These are phyloP conservation scores for Apamea monoglypha DNA, from an alignment of 2,888 invertebrate species.

Conservation along the genomic window DNA sequence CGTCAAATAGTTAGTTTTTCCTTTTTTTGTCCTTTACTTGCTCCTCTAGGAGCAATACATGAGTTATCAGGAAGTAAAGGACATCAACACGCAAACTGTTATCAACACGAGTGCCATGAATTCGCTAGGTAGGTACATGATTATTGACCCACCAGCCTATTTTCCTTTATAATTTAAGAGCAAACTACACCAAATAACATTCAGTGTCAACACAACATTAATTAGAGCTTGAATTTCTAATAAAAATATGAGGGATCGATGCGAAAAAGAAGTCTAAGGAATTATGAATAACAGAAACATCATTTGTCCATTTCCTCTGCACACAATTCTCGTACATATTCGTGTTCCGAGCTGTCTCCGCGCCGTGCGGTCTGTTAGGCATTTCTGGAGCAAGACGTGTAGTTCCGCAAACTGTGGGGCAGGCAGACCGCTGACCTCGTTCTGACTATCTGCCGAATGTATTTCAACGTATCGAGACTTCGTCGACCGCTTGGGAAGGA, in stretches of 20 bases:
- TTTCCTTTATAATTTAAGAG: neutral
- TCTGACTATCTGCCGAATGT: constrained; percentile 20
- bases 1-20: too few relatives aligned
- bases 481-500: neutral
- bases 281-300: neutral
- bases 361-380: constrained; percentile 28
- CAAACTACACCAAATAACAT: neutral
- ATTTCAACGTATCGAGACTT: constrained; percentile 8
- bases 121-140: neutral
- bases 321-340: constrained; percentile 18
- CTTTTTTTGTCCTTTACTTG: too few relatives aligned
- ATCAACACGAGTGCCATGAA: too few relatives aligned
- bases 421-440: constrained; percentile 34
- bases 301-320: neutral
- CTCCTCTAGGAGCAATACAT: neutral
- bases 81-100: neutral
- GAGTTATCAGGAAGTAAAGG: neutral
- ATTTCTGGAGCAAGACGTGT: constrained; percentile 46
- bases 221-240: neutral
- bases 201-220: neutral
- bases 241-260: neutral
- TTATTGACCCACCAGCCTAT: neutral
- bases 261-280: neutral
- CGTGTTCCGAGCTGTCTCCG: constrained; percentile 26
- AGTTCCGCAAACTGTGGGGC: constrained; percentile 14